phyloP scores from a whole-genome alignment of 2,113 vertebrate species.

The Struthio camelus region DNA sequence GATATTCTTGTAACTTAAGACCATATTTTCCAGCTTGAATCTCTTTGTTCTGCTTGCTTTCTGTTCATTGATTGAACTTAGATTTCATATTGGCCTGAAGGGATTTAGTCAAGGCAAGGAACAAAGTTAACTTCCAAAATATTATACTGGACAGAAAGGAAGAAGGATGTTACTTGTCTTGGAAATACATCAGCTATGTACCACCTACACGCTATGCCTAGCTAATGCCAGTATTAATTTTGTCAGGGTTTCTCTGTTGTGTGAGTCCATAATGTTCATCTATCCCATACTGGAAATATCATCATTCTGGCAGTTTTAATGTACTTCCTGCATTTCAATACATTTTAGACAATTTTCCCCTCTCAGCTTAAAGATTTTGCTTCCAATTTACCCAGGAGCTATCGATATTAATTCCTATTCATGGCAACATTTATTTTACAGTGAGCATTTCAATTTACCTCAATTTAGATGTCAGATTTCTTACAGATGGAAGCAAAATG shows the following conservation, averaged over 20 bases:
- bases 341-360: not conserved
- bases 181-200: not conserved
- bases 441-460: not conserved
- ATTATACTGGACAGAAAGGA: not conserved
- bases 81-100: not conserved
- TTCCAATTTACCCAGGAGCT: not conserved
- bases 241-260: not conserved
- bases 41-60: not conserved
- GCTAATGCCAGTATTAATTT: not conserved
- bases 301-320: not conserved
- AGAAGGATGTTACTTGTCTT: not conserved
- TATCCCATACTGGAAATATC: not conserved
- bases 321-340: not conserved
- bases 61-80: not conserved
- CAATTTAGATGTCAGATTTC: not conserved
- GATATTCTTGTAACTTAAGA: not conserved
- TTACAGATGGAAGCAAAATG: not conserved
- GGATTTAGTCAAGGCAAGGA: not conserved
- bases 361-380: not conserved
- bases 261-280: not conserved
- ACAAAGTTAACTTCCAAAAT: not conserved
- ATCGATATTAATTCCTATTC: not conserved
- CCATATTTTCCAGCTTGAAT: accelerated
- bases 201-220: not conserved
- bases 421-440: not conserved